Base-by-base conservation (phyloP, 2,113 vertebrate species). In the Sorex fumeus region DNA sequence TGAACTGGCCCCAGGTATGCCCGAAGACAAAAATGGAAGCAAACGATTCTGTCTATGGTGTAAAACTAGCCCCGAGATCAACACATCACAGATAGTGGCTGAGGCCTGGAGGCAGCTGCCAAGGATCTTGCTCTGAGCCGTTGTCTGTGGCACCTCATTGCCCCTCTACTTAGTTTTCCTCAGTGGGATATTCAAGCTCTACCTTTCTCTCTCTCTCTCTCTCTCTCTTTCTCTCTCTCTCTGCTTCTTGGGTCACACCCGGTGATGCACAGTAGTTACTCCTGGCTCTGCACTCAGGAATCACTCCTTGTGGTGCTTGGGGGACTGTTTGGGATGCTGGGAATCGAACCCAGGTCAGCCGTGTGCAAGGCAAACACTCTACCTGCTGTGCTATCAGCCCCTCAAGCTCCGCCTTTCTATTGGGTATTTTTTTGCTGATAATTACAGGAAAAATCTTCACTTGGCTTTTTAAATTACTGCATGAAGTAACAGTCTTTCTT, bases 381-480 rank as follows among this genome's bases (percentile, higher is more conserved):
- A 40, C 40, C 40, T 3, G 40, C 40, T 40, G 40, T 40, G 40
- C 40, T 40, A 40, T 40, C 7, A n/a, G n/a, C n/a, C n/a, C n/a
- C n/a, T n/a, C n/a, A n/a, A n/a, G 40, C 40, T 40, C 40, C 7
- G 83, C 96, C 91, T 97, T 96, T 95, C 93, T 96, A 88, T 96
- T 97, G 97, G 97, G 97, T 95, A 2, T 96, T 97, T 97, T 97
- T 97, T 96, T 97, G 96, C 95, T 97, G 97, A 96, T 98, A 97
- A 98, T 98, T 97, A 95, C 96, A 97, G 96, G 96, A 97, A 97
- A 97, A 97, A 96, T 94, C 83, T 77, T 96, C 95, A 90, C 90
- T 97, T 95, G 93, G 97, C 94, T 96, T 97, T 97, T 97, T 95
- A 97, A 98, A 97, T 96, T 96, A 95, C 96, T 95, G 77, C 88